Evolutionary conservation across 1,140 invertebrate genomes (phyloP).

Genomic region (Sitobion miscanthi): DNA sequence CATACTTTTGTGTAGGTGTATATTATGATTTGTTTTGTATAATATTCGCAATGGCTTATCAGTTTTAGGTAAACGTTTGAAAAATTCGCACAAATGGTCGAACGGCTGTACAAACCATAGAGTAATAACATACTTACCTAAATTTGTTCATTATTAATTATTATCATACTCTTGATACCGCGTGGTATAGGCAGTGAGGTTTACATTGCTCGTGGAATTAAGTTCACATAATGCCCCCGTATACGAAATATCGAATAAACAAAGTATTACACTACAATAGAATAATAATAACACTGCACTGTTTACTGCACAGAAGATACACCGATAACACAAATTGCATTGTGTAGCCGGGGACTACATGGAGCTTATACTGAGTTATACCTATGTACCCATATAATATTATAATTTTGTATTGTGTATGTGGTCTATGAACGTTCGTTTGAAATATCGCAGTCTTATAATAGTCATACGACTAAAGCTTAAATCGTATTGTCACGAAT

Average conservation of each 20-base stretch:
- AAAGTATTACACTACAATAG: slow-evolving; percentile 1
- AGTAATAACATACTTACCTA: not conserved
- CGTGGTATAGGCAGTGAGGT: not conserved
- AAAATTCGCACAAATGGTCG: not conserved
- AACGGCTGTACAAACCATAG: not conserved
- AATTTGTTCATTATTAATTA: not conserved
- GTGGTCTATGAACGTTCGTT: not conserved
- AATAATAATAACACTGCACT: not conserved
- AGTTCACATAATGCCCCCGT: slow-evolving; percentile 13
- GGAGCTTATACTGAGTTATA: not conserved
- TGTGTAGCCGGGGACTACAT: too few relatives aligned
- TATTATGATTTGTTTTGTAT: not conserved
- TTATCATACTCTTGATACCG: not conserved
- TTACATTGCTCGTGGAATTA: not conserved
- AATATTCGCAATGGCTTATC: not conserved
- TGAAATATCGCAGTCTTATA: not conserved
- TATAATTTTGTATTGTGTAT: not conserved
- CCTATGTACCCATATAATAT: not conserved
- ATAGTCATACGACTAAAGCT: not conserved
- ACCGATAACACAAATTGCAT: slow-evolving; percentile 19
- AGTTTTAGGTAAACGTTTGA: not conserved
- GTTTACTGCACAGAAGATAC: not conserved
- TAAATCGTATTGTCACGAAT: not conserved
- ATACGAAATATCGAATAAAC: slow-evolving; percentile 2
- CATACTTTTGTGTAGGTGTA: not conserved